A percentile compares a stretch with the other conserved stretches of the same genome.
Conservation (phyloP, 1,140 invertebrate species). For the Dendrolimus kikuchii region DNA sequence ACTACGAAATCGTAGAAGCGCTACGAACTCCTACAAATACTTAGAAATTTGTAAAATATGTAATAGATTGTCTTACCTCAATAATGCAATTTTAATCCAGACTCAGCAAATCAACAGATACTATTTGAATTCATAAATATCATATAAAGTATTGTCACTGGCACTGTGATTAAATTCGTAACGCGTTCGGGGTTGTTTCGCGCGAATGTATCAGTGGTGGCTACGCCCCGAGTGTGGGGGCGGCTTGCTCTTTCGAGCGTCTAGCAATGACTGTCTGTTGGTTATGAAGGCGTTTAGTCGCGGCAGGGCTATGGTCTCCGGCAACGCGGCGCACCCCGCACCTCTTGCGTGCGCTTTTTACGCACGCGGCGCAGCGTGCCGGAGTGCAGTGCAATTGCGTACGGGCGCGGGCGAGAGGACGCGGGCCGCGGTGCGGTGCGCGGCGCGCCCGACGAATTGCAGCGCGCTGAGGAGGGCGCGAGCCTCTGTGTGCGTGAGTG, state of each 20-base stretch:
- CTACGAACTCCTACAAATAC: slow-evolving; percentile 18
- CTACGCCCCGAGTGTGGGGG: slow-evolving; percentile 50
- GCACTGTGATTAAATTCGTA: slow-evolving; percentile 50
- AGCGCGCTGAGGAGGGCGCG: slow-evolving; percentile 54
- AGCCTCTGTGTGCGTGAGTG: slow-evolving; percentile 51
- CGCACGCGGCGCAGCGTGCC: slow-evolving; percentile 52
- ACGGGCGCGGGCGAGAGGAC: slow-evolving; percentile 50
- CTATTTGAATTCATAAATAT: slow-evolving; percentile 16
- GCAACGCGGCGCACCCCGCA: slow-evolving; percentile 39
- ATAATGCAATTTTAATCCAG: slow-evolving; percentile 27
- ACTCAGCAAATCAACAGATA: slow-evolving; percentile 19
- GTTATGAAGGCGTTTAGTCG: slow-evolving; percentile 41
- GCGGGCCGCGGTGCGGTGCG: slow-evolving; percentile 41
- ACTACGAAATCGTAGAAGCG: slow-evolving; percentile 32
- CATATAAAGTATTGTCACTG: slow-evolving; percentile 41
- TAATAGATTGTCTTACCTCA: slow-evolving; percentile 17
- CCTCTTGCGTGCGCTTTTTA: slow-evolving; percentile 66
- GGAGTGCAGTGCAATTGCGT: slow-evolving; percentile 69
- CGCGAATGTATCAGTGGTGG: slow-evolving; percentile 19
- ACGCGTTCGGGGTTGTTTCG: slow-evolving; percentile 49
- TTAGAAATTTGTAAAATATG: too few species aligned
- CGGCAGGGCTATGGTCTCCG: slow-evolving; percentile 31
- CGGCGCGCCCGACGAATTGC: slow-evolving; percentile 60
- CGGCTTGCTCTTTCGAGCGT: slow-evolving; percentile 61
- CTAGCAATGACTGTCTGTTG: slow-evolving; percentile 47